Base-by-base conservation (phyloP, 1,140 invertebrate species). In the Pygmarrhopalites habei region DNA sequence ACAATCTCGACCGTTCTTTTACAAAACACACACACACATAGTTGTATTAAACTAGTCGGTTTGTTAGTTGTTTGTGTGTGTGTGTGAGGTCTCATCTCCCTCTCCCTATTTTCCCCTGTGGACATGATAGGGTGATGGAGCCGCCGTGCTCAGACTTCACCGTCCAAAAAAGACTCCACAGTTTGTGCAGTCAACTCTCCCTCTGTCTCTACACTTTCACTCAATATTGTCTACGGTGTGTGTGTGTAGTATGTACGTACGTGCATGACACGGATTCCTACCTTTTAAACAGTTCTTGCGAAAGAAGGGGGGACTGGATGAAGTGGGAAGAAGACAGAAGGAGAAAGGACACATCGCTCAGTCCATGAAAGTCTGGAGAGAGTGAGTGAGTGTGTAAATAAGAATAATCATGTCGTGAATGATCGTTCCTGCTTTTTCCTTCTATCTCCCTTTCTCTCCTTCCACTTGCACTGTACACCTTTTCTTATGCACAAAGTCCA, bases 401-500 rank as follows among this genome's bases (percentile, higher is more conserved):
- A 58, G 41, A 25, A 46, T 29, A 58, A 46, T 25, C 57, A 58
- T 43, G 57, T 46, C 41, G 21, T 28, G 57, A 46, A 4, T 46
- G 21, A 58, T n/a, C 29, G 17, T 47, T 23, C 44, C 44, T 10
- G 19, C n/a, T 47, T 19, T 47, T 47, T 19, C 17, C 19, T 47
- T 47, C 5, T n/a, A 12, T n/a, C 5, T 47, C 21, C 44, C 7
- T 47, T 47, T 47, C 44, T n/a, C 44, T 17, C 19, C n/a, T 47
- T 17, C 44, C 17, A 10, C n/a, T 47, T n/a, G 32, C 15, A 15
- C 32, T 35, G 5, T 7, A 5, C 5, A 35, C 32, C 15, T 5
- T 35, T 7, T 15, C 5, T 5, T 35, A 15, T 35, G 15, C 32
- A 35, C 32, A 15, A 15, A 7, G 15, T 35, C 5, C 5, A 35